A percentile compares a stretch with the other conserved stretches of the same genome.
Evolutionary conservation across 2,113 vertebrate genomes (phyloP).

Genomic region (Craseonycteris thonglongyai): DNA sequence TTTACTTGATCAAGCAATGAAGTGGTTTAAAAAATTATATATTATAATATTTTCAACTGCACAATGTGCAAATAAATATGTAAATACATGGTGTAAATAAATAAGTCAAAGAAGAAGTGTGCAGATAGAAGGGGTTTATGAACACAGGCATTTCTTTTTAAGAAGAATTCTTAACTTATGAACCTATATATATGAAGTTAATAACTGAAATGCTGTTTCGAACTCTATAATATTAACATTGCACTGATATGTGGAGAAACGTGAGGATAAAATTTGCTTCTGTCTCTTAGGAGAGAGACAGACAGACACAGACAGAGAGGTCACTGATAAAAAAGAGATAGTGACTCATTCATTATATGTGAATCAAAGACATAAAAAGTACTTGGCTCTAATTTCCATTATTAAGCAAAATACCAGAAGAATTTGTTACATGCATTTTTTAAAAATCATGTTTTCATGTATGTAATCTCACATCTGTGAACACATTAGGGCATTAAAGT

Average conservation of each 20-base stretch:
- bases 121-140: not conserved
- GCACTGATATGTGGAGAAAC: not conserved
- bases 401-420: not conserved
- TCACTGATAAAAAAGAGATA: not conserved
- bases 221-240: not conserved
- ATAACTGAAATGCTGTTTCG: not conserved
- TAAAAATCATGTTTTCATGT: slow-evolving; percentile 3
- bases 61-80: not conserved
- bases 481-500: slow-evolving; percentile 27
- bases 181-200: not conserved
- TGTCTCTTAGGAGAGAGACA: not conserved
- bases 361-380: not conserved
- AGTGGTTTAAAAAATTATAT: not conserved
- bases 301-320: not conserved
- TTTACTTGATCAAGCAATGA: not conserved
- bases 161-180: not conserved
- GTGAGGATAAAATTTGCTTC: not conserved
- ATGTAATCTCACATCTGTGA: slow-evolving; percentile 52
- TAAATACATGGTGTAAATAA: not conserved
- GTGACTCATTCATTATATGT: not conserved
- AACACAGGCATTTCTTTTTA: not conserved
- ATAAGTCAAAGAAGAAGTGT: not conserved
- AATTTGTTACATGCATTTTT: slow-evolving; percentile 14
- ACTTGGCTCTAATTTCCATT: not conserved
- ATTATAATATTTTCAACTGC: not conserved